Conservation (phyloP, 2,888 invertebrate genomes). For the Polyommatus iphigenia region DNA sequence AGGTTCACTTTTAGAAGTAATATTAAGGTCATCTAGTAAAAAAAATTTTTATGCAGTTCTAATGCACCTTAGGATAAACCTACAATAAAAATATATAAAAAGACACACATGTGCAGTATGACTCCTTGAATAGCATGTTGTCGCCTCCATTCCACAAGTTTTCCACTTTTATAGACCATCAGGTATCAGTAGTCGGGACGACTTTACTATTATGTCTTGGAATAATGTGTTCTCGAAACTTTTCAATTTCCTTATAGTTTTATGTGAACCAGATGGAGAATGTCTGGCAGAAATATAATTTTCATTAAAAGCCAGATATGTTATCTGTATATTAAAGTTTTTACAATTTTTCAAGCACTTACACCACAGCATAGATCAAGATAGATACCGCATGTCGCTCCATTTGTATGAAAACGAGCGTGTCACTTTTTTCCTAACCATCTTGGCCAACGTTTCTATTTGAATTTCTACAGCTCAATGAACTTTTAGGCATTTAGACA, state of each 20-base stretch:
- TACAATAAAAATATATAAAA: neutral
- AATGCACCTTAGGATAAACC: neutral
- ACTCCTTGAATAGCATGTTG: conserved; percentile 22
- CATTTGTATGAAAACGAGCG: too few relatives aligned
- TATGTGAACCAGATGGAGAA: conserved; percentile 9
- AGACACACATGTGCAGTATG: neutral
- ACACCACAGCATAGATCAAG: neutral
- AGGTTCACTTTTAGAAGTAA: too few relatives aligned
- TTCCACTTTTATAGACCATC: conserved; percentile 65
- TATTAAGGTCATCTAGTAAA: too few relatives aligned
- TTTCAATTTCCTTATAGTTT: conserved; percentile 41
- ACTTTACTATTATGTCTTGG: conserved; percentile 47
- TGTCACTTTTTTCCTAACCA: too few relatives aligned
- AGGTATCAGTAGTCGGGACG: conserved; percentile 49
- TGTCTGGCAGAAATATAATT: neutral
- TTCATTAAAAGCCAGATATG: neutral
- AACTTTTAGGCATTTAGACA: too few relatives aligned
- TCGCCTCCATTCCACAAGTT: conserved; percentile 52
- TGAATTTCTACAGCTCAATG: too few relatives aligned
- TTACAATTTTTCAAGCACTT: neutral
- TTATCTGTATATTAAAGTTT: neutral
- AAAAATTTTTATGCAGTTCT: too few relatives aligned
- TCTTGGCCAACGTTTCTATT: too few relatives aligned
- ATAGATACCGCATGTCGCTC: too few relatives aligned
- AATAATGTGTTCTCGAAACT: conserved; percentile 38